These are phyloP conservation scores for Drosophila suboccidentalis DNA, from an alignment of 2,888 invertebrate species.

Conservation along the genomic window DNA sequence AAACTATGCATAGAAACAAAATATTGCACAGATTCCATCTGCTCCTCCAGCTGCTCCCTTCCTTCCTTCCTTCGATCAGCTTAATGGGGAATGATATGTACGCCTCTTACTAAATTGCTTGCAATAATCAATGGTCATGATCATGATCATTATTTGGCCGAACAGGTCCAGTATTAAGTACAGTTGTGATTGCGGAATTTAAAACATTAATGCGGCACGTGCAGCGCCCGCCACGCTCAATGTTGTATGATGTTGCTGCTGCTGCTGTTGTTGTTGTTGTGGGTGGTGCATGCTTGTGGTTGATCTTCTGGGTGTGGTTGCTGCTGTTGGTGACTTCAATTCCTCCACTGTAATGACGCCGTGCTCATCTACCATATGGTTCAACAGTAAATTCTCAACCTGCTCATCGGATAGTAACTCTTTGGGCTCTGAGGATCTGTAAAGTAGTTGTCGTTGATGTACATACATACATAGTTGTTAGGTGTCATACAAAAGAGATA, in stretches of 20 bases:
- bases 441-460: constrained; percentile 61
- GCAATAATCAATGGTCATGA: constrained; percentile 44
- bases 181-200: constrained; percentile 20
- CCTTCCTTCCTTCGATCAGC: background rate
- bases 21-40: constrained; percentile 13
- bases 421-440: constrained; percentile 84
- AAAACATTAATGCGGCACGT: constrained; percentile 65
- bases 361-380: constrained; percentile 83
- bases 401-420: constrained; percentile 85
- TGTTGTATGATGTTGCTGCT: constrained; percentile 33
- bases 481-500: constrained; percentile 35
- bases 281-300: constrained; percentile 54
- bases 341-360: constrained; percentile 83
- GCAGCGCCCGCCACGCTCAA: constrained; percentile 58
- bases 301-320: constrained; percentile 42
- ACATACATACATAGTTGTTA: constrained; percentile 13
- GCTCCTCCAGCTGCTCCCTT: background rate
- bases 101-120: constrained; percentile 49
- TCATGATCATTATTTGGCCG: constrained; percentile 12
- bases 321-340: constrained; percentile 76
- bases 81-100: constrained; percentile 47
- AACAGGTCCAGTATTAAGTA: constrained; percentile 12
- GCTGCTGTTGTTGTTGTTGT: constrained; percentile 47
- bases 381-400: constrained; percentile 85
- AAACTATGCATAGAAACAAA: constrained; percentile 44